Conservation (phyloP, 2,888 invertebrate genomes). For the Crepidodera aurea region DNA sequence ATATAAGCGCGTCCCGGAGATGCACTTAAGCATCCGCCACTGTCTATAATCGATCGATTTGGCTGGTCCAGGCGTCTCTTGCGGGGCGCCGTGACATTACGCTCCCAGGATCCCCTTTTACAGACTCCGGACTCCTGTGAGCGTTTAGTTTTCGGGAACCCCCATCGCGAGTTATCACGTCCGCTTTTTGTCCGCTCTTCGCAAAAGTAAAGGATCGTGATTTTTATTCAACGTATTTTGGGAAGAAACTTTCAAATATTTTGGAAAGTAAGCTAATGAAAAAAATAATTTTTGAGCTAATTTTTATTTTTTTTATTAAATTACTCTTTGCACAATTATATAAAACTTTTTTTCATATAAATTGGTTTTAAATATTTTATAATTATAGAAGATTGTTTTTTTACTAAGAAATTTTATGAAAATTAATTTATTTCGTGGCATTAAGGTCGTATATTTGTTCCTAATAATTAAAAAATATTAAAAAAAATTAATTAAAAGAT, state of each 20-base stretch:
- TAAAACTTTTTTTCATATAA: too few relatives aligned
- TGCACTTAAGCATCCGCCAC: slow-evolving; percentile 18
- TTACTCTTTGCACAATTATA: too few relatives aligned
- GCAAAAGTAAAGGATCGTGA: neutral
- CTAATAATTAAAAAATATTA: too few relatives aligned
- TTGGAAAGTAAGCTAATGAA: slow-evolving; percentile 1
- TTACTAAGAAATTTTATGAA: too few relatives aligned
- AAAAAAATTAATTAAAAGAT: too few relatives aligned
- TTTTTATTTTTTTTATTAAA: slow-evolving; percentile 7
- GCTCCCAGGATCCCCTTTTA: slow-evolving; percentile 49
- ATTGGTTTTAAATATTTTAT: too few relatives aligned
- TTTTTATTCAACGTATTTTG: neutral
- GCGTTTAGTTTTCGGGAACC: slow-evolving; percentile 51
- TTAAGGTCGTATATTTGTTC: too few relatives aligned
- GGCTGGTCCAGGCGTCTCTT: slow-evolving; percentile 59
- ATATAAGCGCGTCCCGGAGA: too few relatives aligned
- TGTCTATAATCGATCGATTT: slow-evolving; percentile 52
- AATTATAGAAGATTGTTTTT: too few relatives aligned
- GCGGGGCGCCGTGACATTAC: slow-evolving; percentile 57
- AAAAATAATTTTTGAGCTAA: slow-evolving; percentile 2
- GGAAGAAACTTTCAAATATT: neutral
- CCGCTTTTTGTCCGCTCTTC: slow-evolving; percentile 28
- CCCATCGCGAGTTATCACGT: slow-evolving; percentile 42
- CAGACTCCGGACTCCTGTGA: slow-evolving; percentile 39
- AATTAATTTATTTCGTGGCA: too few relatives aligned